Evolutionary conservation across 2,888 invertebrate species (phyloP).

Genomic region (Apeira syringaria): DNA sequence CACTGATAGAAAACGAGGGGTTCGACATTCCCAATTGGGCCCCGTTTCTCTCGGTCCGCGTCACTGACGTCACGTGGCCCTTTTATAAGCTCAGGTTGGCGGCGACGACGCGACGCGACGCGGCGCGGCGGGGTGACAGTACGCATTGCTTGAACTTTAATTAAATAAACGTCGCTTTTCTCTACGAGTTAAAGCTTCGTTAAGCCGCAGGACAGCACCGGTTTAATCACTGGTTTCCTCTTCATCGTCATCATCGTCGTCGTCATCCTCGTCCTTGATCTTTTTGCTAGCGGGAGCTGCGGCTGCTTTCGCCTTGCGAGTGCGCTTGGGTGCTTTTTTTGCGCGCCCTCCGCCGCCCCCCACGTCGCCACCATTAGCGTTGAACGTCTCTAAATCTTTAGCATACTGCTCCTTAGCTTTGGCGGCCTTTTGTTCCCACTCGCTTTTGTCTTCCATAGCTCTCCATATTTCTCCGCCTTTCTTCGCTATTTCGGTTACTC

Average conservation of each 20-base stretch:
- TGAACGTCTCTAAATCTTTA: conserved; percentile 92
- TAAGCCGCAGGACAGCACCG: neutral
- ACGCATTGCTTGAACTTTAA: neutral
- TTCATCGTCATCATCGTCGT: conserved; percentile 75
- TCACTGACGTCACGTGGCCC: neutral
- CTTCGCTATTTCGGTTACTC: conserved; percentile 94
- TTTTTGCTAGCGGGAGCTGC: conserved; percentile 41
- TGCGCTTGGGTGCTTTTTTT: conserved; percentile 72
- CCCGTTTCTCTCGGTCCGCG: neutral
- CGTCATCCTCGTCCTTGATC: conserved; percentile 61
- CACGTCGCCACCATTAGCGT: conserved; percentile 84
- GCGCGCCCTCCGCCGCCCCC: neutral
- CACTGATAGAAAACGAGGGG: neutral
- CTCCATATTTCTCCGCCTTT: conserved; percentile 96
- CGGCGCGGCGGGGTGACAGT: neutral
- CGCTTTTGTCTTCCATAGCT: conserved; percentile 91
- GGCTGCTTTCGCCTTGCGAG: conserved; percentile 52
- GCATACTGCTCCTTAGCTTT: conserved; percentile 92
- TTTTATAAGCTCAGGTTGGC: neutral
- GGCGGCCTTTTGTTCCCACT: conserved; percentile 93
- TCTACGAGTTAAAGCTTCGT: neutral
- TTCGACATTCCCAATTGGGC: neutral
- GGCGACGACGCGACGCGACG: too few relatives aligned
- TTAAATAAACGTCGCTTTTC: neutral
- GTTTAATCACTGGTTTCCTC: conserved; percentile 62